These are phyloP conservation scores for Papilio polyxenes DNA, from an alignment of 1,140 invertebrate genomes.

Conservation along the genomic window DNA sequence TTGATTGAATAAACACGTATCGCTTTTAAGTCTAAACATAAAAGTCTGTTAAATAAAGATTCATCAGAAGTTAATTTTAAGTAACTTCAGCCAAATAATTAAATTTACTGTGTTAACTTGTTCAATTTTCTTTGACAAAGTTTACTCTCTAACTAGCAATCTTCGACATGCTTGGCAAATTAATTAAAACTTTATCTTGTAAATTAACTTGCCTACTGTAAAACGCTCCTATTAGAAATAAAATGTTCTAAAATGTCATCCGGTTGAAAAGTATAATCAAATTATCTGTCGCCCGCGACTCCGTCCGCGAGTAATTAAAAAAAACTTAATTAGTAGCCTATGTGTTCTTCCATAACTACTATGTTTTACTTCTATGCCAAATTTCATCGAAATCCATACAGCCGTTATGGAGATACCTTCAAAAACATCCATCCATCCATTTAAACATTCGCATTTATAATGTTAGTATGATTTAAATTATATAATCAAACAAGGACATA, in stretches of 20 bases:
- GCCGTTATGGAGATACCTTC: no score
- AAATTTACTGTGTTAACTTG: background rate
- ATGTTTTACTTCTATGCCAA: no score
- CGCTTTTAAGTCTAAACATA: background rate
- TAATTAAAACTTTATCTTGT: constrained; percentile 21
- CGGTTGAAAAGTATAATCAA: background rate
- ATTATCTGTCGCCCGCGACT: no score
- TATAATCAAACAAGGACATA: no score
- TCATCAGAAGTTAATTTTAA: background rate
- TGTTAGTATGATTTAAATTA: no score
- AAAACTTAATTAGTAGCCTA: no score
- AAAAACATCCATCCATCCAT: no score
- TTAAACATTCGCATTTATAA: no score
- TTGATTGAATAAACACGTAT: background rate
- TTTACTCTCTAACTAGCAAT: constrained; percentile 25
- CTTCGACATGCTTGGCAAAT: constrained; percentile 17
- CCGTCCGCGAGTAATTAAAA: no score
- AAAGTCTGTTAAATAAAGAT: background rate
- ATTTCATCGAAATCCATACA: no score
- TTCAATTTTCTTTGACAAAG: background rate
- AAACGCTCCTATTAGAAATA: background rate
- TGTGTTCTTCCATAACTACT: no score
- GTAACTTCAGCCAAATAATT: background rate
- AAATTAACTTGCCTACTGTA: background rate
- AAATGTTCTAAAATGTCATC: background rate